Conservation (phyloP, 2,888 invertebrate species). For the Pseudococcus jackbeardsleyi region DNA sequence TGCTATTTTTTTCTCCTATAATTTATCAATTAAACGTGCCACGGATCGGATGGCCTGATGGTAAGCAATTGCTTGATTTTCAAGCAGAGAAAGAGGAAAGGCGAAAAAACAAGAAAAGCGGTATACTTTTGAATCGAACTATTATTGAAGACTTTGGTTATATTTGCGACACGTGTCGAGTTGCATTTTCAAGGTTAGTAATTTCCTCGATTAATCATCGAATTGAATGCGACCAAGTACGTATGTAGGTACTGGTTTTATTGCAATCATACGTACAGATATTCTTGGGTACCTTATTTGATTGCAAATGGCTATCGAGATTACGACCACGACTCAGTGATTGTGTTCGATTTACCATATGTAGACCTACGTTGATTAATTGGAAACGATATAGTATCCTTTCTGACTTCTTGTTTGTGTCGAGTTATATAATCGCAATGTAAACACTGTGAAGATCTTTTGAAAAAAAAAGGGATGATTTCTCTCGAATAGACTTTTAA, state of each 20-base stretch:
- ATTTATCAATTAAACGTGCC: slow-evolving; percentile 31
- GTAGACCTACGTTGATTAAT: neutral
- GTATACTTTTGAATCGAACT: neutral
- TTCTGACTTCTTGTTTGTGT: neutral
- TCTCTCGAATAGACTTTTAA: neutral
- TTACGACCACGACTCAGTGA: neutral
- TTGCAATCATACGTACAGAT: neutral
- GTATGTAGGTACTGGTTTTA: neutral
- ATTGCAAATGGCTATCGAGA: neutral
- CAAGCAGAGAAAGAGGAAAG: neutral
- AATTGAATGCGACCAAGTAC: neutral
- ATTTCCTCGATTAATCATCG: slow-evolving; percentile 27
- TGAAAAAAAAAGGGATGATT: neutral
- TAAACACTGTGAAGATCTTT: neutral
- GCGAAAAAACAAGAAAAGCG: neutral
- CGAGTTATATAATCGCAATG: neutral
- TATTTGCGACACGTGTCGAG: slow-evolving; percentile 34
- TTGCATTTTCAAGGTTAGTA: slow-evolving; percentile 40
- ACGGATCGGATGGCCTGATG: neutral
- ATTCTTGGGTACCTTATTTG: neutral
- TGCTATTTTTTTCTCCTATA: slow-evolving; percentile 12
- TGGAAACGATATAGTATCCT: neutral
- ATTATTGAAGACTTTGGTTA: neutral
- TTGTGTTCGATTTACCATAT: neutral
- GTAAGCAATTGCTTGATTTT: neutral